Conservation (phyloP, 2,888 invertebrate genomes). For the Pyrgus malvae region DNA sequence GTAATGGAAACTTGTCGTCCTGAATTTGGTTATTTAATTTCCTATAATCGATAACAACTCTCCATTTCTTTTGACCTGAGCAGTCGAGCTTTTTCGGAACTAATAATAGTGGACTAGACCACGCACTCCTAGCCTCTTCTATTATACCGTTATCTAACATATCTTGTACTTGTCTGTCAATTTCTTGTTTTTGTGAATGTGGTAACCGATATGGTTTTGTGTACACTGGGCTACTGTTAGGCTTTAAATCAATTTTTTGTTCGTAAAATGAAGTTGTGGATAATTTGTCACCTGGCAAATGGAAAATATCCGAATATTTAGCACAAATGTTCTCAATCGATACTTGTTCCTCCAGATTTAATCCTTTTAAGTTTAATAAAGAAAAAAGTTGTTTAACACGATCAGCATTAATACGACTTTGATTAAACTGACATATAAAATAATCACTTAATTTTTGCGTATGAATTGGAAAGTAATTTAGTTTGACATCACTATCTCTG, state of each 20-base stretch:
- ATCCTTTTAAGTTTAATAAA: neutral
- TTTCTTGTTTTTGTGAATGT: neutral
- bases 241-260: neutral
- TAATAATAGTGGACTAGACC: neutral
- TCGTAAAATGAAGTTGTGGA: neutral
- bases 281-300: neutral
- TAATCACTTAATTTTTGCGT: neutral
- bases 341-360: neutral
- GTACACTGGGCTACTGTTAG: neutral
- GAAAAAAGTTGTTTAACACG: neutral
- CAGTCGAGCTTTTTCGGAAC: neutral
- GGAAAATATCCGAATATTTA: neutral
- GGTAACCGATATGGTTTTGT: neutral
- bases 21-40: too few species aligned
- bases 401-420: neutral
- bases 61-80: too few species aligned
- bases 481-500: neutral
- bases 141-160: neutral
- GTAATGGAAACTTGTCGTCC: too few species aligned
- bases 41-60: too few species aligned
- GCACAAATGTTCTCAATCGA: neutral
- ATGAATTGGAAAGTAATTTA: neutral
- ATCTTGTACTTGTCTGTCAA: neutral
- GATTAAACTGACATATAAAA: neutral
- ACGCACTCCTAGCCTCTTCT: neutral